Conservation (phyloP, 2,113 vertebrate species). For the Heterotis niloticus region DNA sequence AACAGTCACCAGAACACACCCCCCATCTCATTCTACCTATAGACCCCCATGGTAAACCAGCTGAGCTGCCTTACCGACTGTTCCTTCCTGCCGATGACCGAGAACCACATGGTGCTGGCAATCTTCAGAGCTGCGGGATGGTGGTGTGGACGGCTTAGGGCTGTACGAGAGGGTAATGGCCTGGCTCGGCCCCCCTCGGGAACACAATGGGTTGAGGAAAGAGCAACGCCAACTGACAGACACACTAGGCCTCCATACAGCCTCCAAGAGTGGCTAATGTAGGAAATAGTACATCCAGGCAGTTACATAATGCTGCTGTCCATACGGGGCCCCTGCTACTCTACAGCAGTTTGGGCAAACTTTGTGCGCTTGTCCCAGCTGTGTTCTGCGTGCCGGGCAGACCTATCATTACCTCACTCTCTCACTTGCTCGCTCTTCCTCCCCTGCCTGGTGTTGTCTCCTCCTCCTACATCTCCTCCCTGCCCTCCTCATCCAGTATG, state of each 20-base stretch:
- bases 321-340: constrained; percentile 32
- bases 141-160: constrained; percentile 41
- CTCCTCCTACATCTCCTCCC: constrained; percentile 5
- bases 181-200: constrained; percentile 33
- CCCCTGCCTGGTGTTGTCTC: not conserved
- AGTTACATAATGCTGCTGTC: constrained; percentile 57
- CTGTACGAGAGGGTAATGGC: constrained; percentile 5
- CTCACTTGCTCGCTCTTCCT: not conserved
- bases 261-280: constrained; percentile 51
- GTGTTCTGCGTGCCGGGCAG: constrained; percentile 8
- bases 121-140: constrained; percentile 32
- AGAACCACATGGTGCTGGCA: constrained; percentile 86
- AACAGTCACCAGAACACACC: not conserved
- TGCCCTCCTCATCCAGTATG: constrained; percentile 34
- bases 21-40: constrained; percentile 2
- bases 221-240: not conserved
- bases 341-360: constrained; percentile 32
- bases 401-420: constrained; percentile 33
- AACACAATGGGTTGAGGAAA: constrained; percentile 36
- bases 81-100: constrained; percentile 83
- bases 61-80: constrained; percentile 70
- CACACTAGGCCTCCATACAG: constrained; percentile 48
- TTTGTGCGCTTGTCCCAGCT: constrained; percentile 33
- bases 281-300: constrained; percentile 54
- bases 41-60: constrained; percentile 8